phyloP scores from a whole-genome alignment of 2,888 invertebrate species.

The Amphipyra berbera region DNA sequence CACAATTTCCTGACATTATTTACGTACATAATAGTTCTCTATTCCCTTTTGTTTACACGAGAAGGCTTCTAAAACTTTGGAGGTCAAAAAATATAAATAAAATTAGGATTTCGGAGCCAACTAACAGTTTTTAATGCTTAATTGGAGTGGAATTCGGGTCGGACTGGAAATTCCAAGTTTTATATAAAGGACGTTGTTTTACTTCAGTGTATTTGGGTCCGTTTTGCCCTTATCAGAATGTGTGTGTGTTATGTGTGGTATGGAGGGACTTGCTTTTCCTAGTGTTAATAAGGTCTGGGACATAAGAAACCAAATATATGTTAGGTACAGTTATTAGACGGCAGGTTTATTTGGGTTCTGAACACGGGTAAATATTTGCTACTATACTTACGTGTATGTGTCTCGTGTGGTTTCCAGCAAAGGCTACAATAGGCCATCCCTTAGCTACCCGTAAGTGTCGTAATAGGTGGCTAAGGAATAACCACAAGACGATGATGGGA shows the following conservation, averaged over 20 bases:
- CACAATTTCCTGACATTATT: slow-evolving; percentile 45
- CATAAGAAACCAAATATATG: slow-evolving; percentile 48
- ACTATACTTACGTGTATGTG: not conserved
- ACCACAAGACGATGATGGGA: too few species aligned
- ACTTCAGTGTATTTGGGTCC: slow-evolving; percentile 28
- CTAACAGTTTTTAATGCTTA: slow-evolving; percentile 57
- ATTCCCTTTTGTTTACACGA: slow-evolving; percentile 46
- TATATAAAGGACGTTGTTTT: slow-evolving; percentile 41
- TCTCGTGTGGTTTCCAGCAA: too few species aligned
- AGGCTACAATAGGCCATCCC: too few species aligned
- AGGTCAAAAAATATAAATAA: slow-evolving; percentile 55
- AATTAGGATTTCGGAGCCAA: slow-evolving; percentile 48
- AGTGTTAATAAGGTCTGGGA: slow-evolving; percentile 44
- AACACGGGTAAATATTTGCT: slow-evolving; percentile 34
- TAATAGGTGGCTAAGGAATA: too few species aligned
- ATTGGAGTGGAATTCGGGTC: slow-evolving; percentile 45
- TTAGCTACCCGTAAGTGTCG: too few species aligned
- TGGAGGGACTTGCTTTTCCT: slow-evolving; percentile 27
- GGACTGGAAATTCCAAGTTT: slow-evolving; percentile 46
- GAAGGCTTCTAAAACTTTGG: slow-evolving; percentile 55
- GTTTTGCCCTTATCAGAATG: slow-evolving; percentile 50
- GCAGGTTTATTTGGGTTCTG: slow-evolving; percentile 48
- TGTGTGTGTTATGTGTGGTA: slow-evolving; percentile 36
- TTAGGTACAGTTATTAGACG: slow-evolving; percentile 24
- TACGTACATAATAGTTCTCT: slow-evolving; percentile 40